phyloP scores from a whole-genome alignment of 2,113 vertebrate genomes.

The Hippocampus guttulatus region DNA sequence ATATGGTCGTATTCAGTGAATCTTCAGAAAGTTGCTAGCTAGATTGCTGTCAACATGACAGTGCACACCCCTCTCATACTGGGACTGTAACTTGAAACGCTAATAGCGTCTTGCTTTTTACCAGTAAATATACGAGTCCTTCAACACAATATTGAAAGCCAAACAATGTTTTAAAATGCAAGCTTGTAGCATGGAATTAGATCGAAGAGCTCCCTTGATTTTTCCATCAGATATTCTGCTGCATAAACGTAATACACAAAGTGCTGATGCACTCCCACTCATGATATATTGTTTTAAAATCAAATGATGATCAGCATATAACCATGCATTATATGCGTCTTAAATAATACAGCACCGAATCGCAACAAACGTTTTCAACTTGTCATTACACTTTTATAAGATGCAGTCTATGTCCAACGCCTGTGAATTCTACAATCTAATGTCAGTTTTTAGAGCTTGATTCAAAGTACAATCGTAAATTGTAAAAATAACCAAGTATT shows the following conservation, averaged over 20 bases:
- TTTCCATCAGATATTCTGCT: neutral
- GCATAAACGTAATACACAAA: neutral
- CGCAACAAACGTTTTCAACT: neutral
- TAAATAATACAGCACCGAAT: neutral
- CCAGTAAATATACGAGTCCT: neutral
- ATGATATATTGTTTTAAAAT: neutral
- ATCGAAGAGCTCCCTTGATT: neutral
- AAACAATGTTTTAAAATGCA: neutral
- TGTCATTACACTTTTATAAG: neutral
- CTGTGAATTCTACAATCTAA: neutral
- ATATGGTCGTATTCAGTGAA: neutral
- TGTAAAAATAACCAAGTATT: neutral
- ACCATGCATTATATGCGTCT: neutral
- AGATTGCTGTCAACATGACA: neutral
- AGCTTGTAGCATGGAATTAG: neutral
- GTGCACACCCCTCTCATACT: constrained; percentile 16
- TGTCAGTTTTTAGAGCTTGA: neutral
- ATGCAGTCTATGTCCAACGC: neutral
- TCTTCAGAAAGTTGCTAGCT: neutral
- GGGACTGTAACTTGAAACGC: neutral
- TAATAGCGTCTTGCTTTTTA: neutral
- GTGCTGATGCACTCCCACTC: neutral
- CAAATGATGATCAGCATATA: neutral
- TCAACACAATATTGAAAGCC: neutral
- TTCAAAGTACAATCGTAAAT: neutral